phyloP scores from a whole-genome alignment of 2,113 vertebrate genomes.

The Pipra filicauda region DNA sequence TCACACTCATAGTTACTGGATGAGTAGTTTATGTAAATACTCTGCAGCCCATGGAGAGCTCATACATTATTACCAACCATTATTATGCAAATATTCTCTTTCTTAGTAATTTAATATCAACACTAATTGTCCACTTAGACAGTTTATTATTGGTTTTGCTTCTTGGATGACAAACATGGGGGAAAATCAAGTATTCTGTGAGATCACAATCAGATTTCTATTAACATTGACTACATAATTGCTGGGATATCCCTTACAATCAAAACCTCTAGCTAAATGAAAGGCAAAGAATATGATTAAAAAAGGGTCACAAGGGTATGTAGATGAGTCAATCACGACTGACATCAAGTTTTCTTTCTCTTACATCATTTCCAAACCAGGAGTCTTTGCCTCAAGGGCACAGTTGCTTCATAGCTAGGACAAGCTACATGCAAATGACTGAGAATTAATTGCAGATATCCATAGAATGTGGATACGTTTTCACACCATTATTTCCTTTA shows the following conservation, averaged over 20 bases:
- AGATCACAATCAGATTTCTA: background rate
- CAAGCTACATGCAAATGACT: background rate
- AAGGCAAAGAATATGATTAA: background rate
- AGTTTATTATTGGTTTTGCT: background rate
- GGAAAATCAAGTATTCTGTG: background rate
- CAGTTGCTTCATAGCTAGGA: background rate
- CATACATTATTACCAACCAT: background rate
- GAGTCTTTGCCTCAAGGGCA: background rate
- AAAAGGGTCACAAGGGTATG: background rate
- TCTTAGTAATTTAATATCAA: constrained; percentile 8
- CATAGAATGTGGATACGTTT: background rate
- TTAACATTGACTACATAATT: background rate
- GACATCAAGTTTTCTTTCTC: background rate
- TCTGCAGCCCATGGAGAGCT: background rate
- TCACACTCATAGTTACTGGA: background rate
- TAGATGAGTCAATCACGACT: background rate
- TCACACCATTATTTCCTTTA: background rate
- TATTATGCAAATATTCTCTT: background rate
- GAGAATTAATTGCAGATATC: background rate
- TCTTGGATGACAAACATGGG: background rate
- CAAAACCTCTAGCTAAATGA: background rate
- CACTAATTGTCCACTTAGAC: background rate
- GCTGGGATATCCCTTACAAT: background rate
- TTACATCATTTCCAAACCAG: background rate
- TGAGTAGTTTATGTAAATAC: constrained; percentile 6